Base-by-base conservation (phyloP, 2,113 vertebrate genomes). In the Oreotrochilus melanogaster region DNA sequence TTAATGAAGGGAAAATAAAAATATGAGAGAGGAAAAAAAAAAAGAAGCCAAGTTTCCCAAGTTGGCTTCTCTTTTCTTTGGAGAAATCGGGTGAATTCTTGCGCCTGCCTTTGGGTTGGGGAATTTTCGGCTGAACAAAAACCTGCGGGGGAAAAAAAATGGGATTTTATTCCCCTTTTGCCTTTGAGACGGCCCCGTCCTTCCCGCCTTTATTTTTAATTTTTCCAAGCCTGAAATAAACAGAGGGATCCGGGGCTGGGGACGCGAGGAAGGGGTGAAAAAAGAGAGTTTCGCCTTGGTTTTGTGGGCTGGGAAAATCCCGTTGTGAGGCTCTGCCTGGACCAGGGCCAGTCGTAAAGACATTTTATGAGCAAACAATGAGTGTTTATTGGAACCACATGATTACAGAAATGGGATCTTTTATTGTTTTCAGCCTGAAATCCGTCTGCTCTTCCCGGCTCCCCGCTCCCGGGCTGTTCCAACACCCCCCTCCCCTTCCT, bases 281-380 rank as follows among this genome's bases (percentile, higher is more conserved):
- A 22, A 22, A 31, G 8, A n/a, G 5, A 2, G 10, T n/a, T 88
- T 70, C 30, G 50, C 65, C 17, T 19, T 13, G 10, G 74, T 91
- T 91, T 94, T 94, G 74, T 70, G 86, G 14, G 33, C 78, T 54
- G 86, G 73, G 45, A 42, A 73, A 43, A 67, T 56, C 48, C 50
- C 76, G 82, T 54, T 31, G 89, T 5, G 70, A 85, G 74, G 83
- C 88, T 75, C 54, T 56, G 79, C 83, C 64, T 15, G 79, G 3
- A 37, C 48, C 53, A 25, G 30, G 50, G 53, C 43, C 11, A 7
- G 84, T 84, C 74, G 79, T 80, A 95, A 93, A 94, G 92, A 91
- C 82, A 61, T 78, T 95, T 97, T 93, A 90, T 65, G 95, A 94
- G 65, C 92, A 88, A 92, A 93, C 85, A 80, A 90, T 92, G 94